Evolutionary conservation across 1,140 invertebrate genomes (phyloP).

Genomic region (Paracyclopina nana): DNA sequence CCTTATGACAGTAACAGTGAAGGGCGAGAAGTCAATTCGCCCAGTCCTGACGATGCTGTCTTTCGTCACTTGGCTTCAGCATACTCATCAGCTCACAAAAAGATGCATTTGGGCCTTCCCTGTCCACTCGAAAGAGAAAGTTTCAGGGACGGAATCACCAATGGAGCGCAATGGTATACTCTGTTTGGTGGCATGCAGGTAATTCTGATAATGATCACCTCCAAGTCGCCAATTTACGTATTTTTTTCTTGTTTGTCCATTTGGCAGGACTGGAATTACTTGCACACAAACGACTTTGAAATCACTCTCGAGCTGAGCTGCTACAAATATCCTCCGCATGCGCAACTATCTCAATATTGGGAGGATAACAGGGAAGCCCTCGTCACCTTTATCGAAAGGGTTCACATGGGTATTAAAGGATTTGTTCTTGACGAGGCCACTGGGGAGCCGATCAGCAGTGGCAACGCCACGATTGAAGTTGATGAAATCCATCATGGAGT

Average conservation of each 20-base stretch:
- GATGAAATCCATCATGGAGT: conserved; percentile 41
- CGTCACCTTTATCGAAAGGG: background rate
- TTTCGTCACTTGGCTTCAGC: conserved; percentile 58
- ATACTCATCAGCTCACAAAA: conserved; percentile 57
- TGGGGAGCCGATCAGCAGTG: background rate
- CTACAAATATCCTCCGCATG: background rate
- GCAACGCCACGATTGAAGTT: background rate
- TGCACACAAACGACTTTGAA: conserved; percentile 65
- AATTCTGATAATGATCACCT: no score
- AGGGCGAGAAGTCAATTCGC: conserved; percentile 24
- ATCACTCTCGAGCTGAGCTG: background rate
- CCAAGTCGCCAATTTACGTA: no score
- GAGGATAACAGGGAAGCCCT: background rate
- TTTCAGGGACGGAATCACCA: conserved; percentile 70
- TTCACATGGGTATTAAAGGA: conserved; percentile 6
- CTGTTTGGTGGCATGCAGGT: conserved; percentile 87
- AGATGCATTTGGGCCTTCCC: conserved; percentile 53
- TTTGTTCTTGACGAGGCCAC: background rate
- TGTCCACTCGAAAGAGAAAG: conserved; percentile 40
- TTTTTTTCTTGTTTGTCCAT: conserved; percentile 19
- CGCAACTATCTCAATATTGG: background rate
- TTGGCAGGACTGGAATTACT: conserved; percentile 87
- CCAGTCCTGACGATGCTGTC: conserved; percentile 57
- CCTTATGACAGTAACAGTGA: conserved; percentile 50
- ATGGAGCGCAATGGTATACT: conserved; percentile 70